These are phyloP conservation scores for Cristatella mucedo DNA, from an alignment of 2,888 invertebrate genomes.

Conservation along the genomic window DNA sequence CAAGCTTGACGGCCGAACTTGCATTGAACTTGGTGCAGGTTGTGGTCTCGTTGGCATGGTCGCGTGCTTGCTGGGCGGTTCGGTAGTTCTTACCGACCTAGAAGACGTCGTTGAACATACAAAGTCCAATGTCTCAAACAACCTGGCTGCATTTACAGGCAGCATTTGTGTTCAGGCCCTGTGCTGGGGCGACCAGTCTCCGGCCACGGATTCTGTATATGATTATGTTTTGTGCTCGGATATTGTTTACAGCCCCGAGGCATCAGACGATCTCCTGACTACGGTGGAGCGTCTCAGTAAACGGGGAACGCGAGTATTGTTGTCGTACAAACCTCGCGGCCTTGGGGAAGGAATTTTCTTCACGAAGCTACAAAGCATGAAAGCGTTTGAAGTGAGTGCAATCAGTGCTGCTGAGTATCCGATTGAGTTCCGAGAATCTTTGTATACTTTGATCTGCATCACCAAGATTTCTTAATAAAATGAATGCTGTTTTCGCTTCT, in stretches of 20 bases:
- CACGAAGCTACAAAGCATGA: constrained; percentile 7
- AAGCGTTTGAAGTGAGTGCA: constrained; percentile 10
- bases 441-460: no score
- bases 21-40: constrained; percentile 16
- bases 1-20: constrained; percentile 12
- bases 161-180: no score
- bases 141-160: no score
- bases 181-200: constrained; percentile 1
- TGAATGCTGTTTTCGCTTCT: no score
- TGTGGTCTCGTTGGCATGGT: constrained; percentile 16
- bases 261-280: constrained; percentile 8
- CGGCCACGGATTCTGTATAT: constrained; percentile 11
- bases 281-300: constrained; percentile 12
- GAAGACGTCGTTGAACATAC: constrained; percentile 12
- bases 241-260: constrained; percentile 14
- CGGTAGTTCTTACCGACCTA: constrained; percentile 14
- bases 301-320: constrained; percentile 9
- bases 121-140: constrained; percentile 9
- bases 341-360: constrained; percentile 16
- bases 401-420: constrained; percentile 10
- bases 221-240: constrained; percentile 16
- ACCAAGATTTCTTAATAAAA: no score
- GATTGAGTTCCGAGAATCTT: constrained; percentile 12
- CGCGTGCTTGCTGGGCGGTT: constrained; percentile 14
- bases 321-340: constrained; percentile 15